Base-by-base conservation (phyloP, 2,888 invertebrate species). In the Oligia strigilis region DNA sequence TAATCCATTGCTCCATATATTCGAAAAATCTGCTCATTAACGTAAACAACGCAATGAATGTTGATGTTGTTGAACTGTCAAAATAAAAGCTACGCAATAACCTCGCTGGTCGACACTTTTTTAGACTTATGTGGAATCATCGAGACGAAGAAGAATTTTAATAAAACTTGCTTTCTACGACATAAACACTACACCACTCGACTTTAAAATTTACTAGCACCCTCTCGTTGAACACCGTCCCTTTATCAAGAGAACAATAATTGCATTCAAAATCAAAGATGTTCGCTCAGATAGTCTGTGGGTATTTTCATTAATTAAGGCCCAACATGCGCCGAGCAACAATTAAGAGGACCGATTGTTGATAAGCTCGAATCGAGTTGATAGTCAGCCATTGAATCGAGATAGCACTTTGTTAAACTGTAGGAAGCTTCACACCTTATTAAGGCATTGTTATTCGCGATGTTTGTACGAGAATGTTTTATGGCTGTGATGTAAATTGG, bases 211-310 rank as follows among this genome's bases (percentile, higher is more conserved):
- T 84, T 85, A 89, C 85, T 91, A 75, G 82, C 88, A 73, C 88
- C 88, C 75, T 93, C 80, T 76, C 72, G 85, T 83, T 78, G 87
- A 92, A 94, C 91, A 87, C 90, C 89, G 87, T 92, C 92, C 91
- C 90, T 95, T 95, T 96, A 96, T 96, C 95, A 94, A 90, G 92
- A 92, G 94, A 94, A 96, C 96, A 96, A 96, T 96, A 96, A 96
- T 95, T 96, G 96, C 96, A 96, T 96, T 96, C 94, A 96, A 96
- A 96, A 96, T 96, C 97, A 95, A 95, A 96, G 97, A 97, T 96
- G 93, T 92, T 90, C 91, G 91, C 91, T 85, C 91, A 90, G 96
- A 97, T 96, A 96, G 91, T 90, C 91, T 90, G 90, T 88, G 94
- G 92, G 94, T 94, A 96, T 96, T 95, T 96, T 96, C 96, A 95